Evolutionary conservation across 2,113 vertebrate genomes (phyloP).

Genomic region (Drymodes brunneopygia): DNA sequence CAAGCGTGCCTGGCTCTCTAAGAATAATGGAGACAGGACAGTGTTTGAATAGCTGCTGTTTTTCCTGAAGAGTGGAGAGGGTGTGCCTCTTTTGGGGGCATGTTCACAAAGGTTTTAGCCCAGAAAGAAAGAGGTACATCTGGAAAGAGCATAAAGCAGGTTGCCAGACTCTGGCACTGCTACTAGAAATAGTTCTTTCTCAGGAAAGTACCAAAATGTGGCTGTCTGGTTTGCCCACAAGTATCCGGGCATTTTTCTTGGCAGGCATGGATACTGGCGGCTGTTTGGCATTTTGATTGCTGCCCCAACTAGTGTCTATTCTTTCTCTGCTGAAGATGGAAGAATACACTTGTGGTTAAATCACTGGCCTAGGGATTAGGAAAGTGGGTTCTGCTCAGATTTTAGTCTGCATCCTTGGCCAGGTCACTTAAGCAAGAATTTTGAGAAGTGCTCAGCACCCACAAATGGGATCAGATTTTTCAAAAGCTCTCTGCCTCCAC

Average conservation of each 20-base stretch:
- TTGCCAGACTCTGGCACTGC: constrained; percentile 29
- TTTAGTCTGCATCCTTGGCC: constrained; percentile 46
- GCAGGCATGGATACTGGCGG: neutral
- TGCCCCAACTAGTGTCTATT: constrained; percentile 21
- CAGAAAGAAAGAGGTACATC: constrained; percentile 38
- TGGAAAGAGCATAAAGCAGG: constrained; percentile 42
- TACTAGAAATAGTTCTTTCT: constrained; percentile 26
- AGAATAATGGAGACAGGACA: constrained; percentile 33
- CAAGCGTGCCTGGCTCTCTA: neutral
- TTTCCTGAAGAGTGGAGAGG: neutral
- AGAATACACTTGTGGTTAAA: constrained; percentile 51
- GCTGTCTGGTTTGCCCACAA: constrained; percentile 48
- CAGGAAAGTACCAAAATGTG: constrained; percentile 20
- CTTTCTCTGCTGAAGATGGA: constrained; percentile 21
- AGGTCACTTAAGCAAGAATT: constrained; percentile 40
- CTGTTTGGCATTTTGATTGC: constrained; percentile 2
- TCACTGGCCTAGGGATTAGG: constrained; percentile 25
- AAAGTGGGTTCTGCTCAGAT: constrained; percentile 16
- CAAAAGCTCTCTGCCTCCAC: neutral
- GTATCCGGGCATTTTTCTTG: constrained; percentile 39
- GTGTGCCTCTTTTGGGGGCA: neutral
- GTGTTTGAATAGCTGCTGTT: constrained; percentile 9
- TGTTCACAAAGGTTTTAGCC: constrained; percentile 2
- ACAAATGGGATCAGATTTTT: constrained; percentile 13
- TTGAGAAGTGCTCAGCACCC: constrained; percentile 35